Evolutionary conservation across 2,113 vertebrate species (phyloP).

Genomic region (Merops nubicus): DNA sequence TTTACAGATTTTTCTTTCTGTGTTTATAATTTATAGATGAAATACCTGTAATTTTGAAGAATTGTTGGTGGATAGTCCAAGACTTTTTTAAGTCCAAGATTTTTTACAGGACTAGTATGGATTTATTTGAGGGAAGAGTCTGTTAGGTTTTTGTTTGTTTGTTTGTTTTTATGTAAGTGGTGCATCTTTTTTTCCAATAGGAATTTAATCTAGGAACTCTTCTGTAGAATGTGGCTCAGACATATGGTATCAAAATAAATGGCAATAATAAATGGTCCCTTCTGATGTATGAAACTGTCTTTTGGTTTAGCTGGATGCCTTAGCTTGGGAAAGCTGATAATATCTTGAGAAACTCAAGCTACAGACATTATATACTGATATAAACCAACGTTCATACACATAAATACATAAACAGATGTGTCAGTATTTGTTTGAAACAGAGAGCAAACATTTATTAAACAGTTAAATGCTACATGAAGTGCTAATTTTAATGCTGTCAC

Average conservation of each 20-base stretch:
- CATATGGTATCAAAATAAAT: fast-evolving
- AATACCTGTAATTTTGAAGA: background rate
- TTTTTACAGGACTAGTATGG: background rate
- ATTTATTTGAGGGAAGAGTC: background rate
- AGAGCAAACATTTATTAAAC: background rate
- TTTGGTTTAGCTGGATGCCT: background rate
- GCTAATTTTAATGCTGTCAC: background rate
- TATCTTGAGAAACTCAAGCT: background rate
- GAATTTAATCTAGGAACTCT: background rate
- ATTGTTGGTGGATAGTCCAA: background rate
- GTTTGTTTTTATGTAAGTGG: background rate
- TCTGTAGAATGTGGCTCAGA: background rate
- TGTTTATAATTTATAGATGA: background rate
- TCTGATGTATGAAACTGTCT: background rate
- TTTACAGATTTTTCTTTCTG: background rate
- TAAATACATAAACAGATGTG: background rate
- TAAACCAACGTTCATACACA: background rate
- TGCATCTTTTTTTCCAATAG: background rate
- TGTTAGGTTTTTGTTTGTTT: background rate
- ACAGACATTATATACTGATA: background rate
- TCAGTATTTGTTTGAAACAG: background rate
- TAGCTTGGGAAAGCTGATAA: background rate
- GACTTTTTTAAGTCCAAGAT: background rate
- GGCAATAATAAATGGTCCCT: background rate
- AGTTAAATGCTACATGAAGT: background rate